A percentile compares a stretch with the other conserved stretches of the same genome.
Conservation (phyloP, 2,888 invertebrate species). For the Nudaria mundana region DNA sequence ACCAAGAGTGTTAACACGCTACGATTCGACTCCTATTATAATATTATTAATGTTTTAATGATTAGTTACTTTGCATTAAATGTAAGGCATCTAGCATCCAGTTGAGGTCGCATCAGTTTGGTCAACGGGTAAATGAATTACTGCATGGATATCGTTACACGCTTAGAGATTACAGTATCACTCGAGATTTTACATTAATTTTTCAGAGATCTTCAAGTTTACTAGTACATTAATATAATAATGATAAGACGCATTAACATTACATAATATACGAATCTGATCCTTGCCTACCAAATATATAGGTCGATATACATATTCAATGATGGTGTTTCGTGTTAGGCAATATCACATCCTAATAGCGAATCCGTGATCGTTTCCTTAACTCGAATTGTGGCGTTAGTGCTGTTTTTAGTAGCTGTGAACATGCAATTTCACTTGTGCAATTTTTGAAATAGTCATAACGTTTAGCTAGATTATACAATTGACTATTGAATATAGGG, state of each 20-base stretch:
- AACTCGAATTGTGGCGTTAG: slow-evolving; percentile 61
- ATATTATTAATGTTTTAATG: slow-evolving; percentile 74
- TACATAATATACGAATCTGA: slow-evolving; percentile 60
- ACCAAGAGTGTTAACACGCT: slow-evolving; percentile 81
- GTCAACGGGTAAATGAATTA: slow-evolving; percentile 50
- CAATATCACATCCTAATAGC: slow-evolving; percentile 53
- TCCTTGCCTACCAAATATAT: slow-evolving; percentile 69
- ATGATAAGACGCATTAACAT: slow-evolving; percentile 66
- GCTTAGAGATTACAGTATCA: slow-evolving; percentile 79
- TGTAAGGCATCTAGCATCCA: slow-evolving; percentile 78
- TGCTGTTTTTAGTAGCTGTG: slow-evolving; percentile 76
- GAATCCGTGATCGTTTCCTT: slow-evolving; percentile 59
- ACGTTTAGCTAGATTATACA: slow-evolving; percentile 79
- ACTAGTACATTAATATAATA: slow-evolving; percentile 71
- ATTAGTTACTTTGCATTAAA: slow-evolving; percentile 76
- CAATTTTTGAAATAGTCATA: slow-evolving; percentile 80
- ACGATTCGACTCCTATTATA: slow-evolving; percentile 81
- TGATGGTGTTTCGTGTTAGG: slow-evolving; percentile 48
- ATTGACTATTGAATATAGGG: slow-evolving; percentile 78
- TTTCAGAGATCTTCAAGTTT: slow-evolving; percentile 70
- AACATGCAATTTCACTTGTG: slow-evolving; percentile 80
- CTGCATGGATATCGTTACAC: slow-evolving; percentile 51
- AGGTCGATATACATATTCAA: slow-evolving; percentile 51
- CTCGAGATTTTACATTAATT: slow-evolving; percentile 73
- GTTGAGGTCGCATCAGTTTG: slow-evolving; percentile 67